Evolutionary conservation across 2,888 invertebrate species (phyloP).

Genomic region (Scaptomyza parva): DNA sequence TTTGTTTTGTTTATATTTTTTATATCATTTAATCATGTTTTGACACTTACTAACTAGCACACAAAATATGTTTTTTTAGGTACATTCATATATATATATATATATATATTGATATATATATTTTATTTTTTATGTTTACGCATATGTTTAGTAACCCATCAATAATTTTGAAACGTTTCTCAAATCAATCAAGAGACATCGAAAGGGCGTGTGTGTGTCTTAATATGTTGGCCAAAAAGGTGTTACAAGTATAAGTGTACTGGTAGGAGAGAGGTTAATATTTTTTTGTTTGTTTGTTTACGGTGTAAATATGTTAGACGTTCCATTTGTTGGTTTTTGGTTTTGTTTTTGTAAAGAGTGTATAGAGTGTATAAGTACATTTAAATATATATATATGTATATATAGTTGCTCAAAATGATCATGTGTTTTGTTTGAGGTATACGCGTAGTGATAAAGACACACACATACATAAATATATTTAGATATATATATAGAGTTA

Average conservation of each 20-base stretch:
- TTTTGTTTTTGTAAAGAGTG: constrained; percentile 55
- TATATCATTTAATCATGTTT: constrained; percentile 65
- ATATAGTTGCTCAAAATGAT: constrained; percentile 70
- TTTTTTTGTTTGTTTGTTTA: constrained; percentile 7
- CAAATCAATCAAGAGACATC: constrained; percentile 56
- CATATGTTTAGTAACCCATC: constrained; percentile 68
- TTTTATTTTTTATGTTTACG: constrained; percentile 61
- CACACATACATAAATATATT: constrained; percentile 83
- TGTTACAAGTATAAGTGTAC: constrained; percentile 37
- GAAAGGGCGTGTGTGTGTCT: constrained; percentile 45
- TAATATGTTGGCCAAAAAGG: constrained; percentile 46
- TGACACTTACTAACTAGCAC: constrained; percentile 83
- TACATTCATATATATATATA: constrained; percentile 82
- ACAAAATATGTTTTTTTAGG: constrained; percentile 83
- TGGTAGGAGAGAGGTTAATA: constrained; percentile 33
- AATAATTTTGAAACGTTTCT: constrained; percentile 54
- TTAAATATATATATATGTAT: constrained; percentile 60
- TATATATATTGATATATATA: no score
- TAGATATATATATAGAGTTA: constrained; percentile 58
- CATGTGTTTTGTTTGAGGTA: constrained; percentile 85
- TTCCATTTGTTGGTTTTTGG: constrained; percentile 42
- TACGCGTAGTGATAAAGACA: constrained; percentile 86
- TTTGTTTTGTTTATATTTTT: constrained; percentile 34
- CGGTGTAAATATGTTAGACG: constrained; percentile 68
- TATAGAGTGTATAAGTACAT: constrained; percentile 72